phyloP scores from a whole-genome alignment of 2,888 invertebrate species.

The Papilio demoleus region DNA sequence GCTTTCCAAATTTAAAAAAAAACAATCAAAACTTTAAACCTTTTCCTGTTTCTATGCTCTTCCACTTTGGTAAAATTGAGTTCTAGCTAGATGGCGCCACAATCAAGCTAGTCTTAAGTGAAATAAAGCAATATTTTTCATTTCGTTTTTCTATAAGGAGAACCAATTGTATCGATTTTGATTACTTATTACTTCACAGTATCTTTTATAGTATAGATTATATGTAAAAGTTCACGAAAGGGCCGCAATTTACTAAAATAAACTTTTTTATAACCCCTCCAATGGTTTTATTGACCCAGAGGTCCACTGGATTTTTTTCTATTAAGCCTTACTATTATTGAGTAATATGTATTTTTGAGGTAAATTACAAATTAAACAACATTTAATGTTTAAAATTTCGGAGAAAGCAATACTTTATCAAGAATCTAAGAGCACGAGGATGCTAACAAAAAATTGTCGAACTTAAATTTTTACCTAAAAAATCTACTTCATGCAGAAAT shows the following conservation, averaged over 20 bases:
- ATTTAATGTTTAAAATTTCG: too few relatives aligned
- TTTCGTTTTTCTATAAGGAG: conserved; percentile 9
- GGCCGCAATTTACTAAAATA: conserved; percentile 26
- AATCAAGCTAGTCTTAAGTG: conserved; percentile 6
- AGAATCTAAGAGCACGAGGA: too few relatives aligned
- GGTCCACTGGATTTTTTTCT: not conserved
- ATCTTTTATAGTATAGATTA: conserved; percentile 19
- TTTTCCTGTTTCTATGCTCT: conserved; percentile 5
- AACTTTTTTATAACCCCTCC: conserved; percentile 28
- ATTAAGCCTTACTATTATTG: not conserved
- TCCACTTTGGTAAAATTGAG: conserved; percentile 8
- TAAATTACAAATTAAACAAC: too few relatives aligned
- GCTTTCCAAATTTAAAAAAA: not conserved
- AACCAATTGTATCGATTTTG: conserved; percentile 12
- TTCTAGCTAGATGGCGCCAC: conserved; percentile 19
- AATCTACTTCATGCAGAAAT: not conserved
- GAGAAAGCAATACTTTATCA: too few relatives aligned
- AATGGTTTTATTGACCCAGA: conserved; percentile 31
- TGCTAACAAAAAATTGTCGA: conserved; percentile 1
- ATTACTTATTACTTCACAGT: conserved; percentile 9
- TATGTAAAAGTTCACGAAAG: conserved; percentile 26
- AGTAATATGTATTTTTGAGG: too few relatives aligned
- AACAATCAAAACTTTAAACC: conserved; percentile 20
- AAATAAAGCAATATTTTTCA: conserved; percentile 20
- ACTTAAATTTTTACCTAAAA: not conserved